These are phyloP conservation scores for Smutsia temminckii DNA, from an alignment of 2,797 vertebrate genomes.

Conservation along the genomic window DNA sequence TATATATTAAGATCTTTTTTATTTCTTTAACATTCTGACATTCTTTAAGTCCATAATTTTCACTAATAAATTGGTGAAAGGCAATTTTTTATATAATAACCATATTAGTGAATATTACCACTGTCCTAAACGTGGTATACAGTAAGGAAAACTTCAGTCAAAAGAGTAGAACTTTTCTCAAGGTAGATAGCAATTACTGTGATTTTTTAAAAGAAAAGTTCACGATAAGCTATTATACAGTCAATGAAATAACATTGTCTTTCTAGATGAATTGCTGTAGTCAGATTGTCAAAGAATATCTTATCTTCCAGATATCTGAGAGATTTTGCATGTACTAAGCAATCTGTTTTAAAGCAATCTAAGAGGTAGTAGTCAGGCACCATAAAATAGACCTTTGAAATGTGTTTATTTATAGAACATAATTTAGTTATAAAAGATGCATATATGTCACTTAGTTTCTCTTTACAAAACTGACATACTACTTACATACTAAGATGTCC, in stretches of 20 bases:
- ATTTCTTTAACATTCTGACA: background rate
- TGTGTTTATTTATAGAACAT: background rate
- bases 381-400: background rate
- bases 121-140: background rate
- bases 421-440: background rate
- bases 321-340: background rate
- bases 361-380: background rate
- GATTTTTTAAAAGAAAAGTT: background rate
- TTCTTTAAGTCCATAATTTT: background rate
- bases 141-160: background rate
- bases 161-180: background rate
- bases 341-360: background rate
- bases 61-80: background rate
- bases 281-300: background rate
- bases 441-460: background rate
- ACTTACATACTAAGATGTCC: background rate
- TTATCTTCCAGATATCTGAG: background rate
- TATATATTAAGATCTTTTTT: background rate
- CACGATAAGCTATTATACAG: background rate
- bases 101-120: background rate
- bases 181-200: background rate
- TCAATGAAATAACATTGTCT: background rate
- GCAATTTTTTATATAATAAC: background rate
- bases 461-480: background rate
- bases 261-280: background rate